Evolutionary conservation across 2,888 invertebrate genomes (phyloP).

Genomic region (Euplagia quadripunctaria): DNA sequence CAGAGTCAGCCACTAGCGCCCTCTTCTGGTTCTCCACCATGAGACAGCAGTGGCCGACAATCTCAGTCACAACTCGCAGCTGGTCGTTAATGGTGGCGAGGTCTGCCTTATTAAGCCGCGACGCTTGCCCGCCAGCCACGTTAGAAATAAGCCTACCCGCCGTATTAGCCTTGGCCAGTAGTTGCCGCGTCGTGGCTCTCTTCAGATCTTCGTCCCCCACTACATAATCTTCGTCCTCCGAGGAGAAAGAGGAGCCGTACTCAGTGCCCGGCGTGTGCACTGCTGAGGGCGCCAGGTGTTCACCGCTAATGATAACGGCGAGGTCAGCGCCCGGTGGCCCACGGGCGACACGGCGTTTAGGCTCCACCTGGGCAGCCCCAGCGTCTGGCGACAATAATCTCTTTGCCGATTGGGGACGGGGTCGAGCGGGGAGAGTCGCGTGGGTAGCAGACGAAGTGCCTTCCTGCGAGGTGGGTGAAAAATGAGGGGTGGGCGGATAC

Average conservation of each 20-base stretch:
- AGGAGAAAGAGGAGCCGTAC: not conserved
- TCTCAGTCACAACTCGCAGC: not conserved
- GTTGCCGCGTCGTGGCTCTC: not conserved
- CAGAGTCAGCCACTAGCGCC: accelerated
- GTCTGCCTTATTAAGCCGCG: not conserved
- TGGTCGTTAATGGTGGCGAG: not conserved
- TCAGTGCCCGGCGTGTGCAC: not conserved
- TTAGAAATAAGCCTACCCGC: not conserved
- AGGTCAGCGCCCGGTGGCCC: not conserved
- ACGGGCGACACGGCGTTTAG: not conserved
- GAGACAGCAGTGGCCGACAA: not conserved
- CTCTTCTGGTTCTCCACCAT: not conserved
- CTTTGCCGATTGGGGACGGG: not conserved
- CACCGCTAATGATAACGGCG: too few relatives aligned
- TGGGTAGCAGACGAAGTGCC: too few relatives aligned
- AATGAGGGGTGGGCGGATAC: not conserved
- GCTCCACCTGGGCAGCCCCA: not conserved
- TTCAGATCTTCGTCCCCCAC: accelerated
- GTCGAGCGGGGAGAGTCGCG: not conserved
- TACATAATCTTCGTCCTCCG: not conserved
- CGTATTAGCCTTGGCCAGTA: not conserved
- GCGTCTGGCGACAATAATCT: not conserved
- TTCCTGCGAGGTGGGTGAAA: not conserved
- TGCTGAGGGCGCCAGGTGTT: not conserved
- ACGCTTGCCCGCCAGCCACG: not conserved